Conservation (phyloP, 2,888 invertebrate species). For the Himalopsyche tibetana region DNA sequence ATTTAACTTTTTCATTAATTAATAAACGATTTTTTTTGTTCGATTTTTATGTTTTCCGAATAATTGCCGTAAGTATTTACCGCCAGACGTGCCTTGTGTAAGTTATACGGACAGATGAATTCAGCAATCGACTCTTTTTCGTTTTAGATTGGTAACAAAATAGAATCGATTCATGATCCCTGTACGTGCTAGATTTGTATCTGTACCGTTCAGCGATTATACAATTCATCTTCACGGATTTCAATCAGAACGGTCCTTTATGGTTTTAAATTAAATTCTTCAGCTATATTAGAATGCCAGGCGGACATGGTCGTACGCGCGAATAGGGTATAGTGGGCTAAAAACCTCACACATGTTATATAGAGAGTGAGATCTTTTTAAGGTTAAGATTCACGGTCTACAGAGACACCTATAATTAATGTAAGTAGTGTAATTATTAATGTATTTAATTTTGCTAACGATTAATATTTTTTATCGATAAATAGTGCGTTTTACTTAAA, state of each 20-base stretch:
- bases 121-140: constrained; percentile 1
- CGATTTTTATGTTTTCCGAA: not conserved
- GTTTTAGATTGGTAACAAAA: constrained; percentile 21
- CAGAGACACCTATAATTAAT: no score
- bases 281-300: not conserved
- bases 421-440: no score
- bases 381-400: no score
- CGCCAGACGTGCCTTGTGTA: not conserved
- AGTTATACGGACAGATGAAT: not conserved
- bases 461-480: no score
- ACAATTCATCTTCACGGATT: not conserved
- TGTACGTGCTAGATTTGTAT: constrained; percentile 16
- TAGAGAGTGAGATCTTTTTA: no score
- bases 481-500: no score
- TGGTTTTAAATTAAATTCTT: constrained; percentile 40
- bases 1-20: not conserved
- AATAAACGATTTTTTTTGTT: not conserved
- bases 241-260: constrained; percentile 18
- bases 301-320: no score
- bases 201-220: not conserved
- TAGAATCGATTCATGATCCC: constrained; percentile 18
- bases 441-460: no score
- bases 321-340: no score
- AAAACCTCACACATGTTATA: no score
- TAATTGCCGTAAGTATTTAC: not conserved